phyloP scores from a whole-genome alignment of 2,113 vertebrate genomes.

The Ciconia stormi region DNA sequence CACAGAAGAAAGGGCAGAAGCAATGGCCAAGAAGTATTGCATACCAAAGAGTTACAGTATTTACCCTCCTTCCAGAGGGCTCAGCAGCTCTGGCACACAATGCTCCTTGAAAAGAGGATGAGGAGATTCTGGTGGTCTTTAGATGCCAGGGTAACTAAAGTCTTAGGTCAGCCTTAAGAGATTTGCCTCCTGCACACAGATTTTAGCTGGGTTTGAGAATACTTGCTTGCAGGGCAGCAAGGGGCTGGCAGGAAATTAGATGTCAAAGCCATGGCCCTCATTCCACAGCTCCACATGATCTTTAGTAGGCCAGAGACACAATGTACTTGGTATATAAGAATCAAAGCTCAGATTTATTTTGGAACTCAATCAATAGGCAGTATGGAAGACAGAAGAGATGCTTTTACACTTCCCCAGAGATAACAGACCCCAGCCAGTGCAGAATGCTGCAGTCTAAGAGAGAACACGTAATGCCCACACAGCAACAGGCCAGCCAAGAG shows the following conservation, averaged over 20 bases:
- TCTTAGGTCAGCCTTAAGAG: not conserved
- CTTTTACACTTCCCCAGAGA: not conserved
- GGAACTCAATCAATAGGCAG: not conserved
- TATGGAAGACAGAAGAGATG: not conserved
- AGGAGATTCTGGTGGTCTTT: not conserved
- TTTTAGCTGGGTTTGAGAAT: not conserved
- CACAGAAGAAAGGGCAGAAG: not conserved
- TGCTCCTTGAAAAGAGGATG: rapidly evolving
- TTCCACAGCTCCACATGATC: not conserved
- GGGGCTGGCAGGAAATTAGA: not conserved
- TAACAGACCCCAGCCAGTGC: not conserved
- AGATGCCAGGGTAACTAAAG: not conserved
- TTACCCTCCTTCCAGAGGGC: not conserved
- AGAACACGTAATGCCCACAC: not conserved
- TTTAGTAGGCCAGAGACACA: not conserved
- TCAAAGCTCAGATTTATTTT: not conserved
- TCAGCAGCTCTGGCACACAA: not conserved
- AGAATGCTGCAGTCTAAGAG: not conserved
- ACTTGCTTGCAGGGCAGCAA: not conserved
- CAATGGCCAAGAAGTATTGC: not conserved
- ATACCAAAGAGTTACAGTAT: not conserved
- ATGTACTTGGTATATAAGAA: not conserved
- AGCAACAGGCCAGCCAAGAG: not conserved
- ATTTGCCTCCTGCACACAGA: not conserved
- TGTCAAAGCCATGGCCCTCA: not conserved